Conservation (phyloP, 2,888 invertebrate species). For the Scaptomyza parva region DNA sequence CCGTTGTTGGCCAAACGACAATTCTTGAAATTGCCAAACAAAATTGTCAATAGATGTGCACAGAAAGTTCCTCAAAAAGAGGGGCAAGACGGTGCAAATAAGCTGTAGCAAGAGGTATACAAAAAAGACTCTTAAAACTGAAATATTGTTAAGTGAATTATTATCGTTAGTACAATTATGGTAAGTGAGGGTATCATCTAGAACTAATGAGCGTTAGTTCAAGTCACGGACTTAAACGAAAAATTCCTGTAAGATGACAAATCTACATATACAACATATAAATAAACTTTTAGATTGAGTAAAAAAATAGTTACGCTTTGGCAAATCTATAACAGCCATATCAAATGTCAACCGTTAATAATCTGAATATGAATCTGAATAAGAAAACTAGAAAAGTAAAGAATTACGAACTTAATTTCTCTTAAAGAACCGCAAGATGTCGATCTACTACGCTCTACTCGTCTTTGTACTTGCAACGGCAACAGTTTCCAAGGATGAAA, state of each 20-base stretch:
- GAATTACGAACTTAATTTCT: background rate
- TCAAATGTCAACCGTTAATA: background rate
- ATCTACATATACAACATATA: too few species aligned
- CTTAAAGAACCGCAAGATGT: background rate
- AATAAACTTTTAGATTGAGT: too few species aligned
- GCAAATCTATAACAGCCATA: background rate
- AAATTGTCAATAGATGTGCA: background rate
- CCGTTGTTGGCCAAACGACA: constrained; percentile 20
- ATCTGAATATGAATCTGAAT: too few species aligned
- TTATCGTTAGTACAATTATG: background rate
- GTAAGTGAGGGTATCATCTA: background rate
- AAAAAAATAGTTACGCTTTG: too few species aligned
- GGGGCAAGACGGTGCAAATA: background rate
- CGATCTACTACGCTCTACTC: background rate
- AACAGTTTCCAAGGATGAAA: background rate
- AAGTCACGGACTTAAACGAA: too few species aligned
- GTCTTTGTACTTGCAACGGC: background rate
- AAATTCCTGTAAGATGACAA: too few species aligned
- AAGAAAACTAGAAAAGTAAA: background rate
- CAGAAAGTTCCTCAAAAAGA: background rate
- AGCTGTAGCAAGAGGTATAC: background rate
- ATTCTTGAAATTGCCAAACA: constrained; percentile 13
- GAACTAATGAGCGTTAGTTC: background rate
- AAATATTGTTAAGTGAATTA: background rate
- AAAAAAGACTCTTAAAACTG: background rate